phyloP scores from a whole-genome alignment of 2,113 vertebrate genomes.

The Spilogale gracilis region DNA sequence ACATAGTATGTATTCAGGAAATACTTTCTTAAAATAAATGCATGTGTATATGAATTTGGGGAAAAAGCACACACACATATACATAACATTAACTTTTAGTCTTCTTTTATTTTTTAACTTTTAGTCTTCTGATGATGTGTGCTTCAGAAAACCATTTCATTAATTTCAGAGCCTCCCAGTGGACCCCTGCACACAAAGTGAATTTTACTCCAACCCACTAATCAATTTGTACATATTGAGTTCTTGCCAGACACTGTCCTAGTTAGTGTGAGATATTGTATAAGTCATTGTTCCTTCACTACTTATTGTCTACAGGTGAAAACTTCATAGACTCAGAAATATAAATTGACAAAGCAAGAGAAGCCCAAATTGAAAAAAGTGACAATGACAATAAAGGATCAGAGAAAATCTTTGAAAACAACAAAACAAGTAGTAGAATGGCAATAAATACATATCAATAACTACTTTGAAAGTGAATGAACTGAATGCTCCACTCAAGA shows the following conservation, averaged over 20 bases:
- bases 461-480: not conserved
- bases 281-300: not conserved
- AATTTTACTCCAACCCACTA: not conserved
- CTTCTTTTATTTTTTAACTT: not conserved
- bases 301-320: not conserved
- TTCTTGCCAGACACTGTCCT: not conserved
- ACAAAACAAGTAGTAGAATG: not conserved
- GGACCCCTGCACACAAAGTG: not conserved
- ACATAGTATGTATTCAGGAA: not conserved
- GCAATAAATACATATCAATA: not conserved
- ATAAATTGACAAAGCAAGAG: not conserved
- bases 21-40: not conserved
- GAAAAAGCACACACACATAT: not conserved
- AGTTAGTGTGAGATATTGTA: not conserved
- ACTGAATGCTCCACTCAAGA: not conserved
- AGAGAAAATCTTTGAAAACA: not conserved
- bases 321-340: not conserved
- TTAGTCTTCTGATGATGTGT: not conserved
- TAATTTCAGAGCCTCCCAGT: not conserved
- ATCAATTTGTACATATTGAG: not conserved
- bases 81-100: not conserved
- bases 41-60: not conserved
- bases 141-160: not conserved
- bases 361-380: not conserved
- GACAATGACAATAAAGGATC: not conserved